These are phyloP conservation scores for Lamellibrachia satsuma DNA, from an alignment of 2,888 invertebrate species.

Conservation along the genomic window DNA sequence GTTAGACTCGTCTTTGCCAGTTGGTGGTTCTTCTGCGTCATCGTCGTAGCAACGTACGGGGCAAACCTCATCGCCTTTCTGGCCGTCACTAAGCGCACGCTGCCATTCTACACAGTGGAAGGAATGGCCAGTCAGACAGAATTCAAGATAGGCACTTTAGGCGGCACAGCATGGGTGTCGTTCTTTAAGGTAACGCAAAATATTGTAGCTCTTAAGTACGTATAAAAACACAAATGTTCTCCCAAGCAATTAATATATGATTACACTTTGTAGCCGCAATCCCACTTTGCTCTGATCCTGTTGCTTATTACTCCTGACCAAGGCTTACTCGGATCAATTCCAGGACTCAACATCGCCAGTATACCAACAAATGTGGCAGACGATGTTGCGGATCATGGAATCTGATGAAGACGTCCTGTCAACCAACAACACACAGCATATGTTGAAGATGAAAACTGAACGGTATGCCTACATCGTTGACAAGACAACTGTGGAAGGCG, in stretches of 20 bases:
- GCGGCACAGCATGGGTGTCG: conserved; percentile 42
- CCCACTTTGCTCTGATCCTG: no score
- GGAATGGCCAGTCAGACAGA: conserved; percentile 44
- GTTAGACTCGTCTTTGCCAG: conserved; percentile 21
- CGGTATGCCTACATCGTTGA: conserved; percentile 8
- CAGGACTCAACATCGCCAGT: not conserved
- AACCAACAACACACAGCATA: not conserved
- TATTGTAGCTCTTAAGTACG: not conserved
- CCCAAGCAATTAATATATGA: no score
- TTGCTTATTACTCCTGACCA: not conserved
- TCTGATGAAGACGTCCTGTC: not conserved
- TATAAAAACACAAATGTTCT: not conserved
- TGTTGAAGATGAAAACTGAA: not conserved
- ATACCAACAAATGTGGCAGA: not conserved
- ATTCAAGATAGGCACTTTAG: conserved; percentile 49
- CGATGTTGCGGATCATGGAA: not conserved
- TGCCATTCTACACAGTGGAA: conserved; percentile 48
- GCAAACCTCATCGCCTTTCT: conserved; percentile 56
- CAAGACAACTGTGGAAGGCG: not conserved
- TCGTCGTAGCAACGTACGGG: conserved; percentile 52
- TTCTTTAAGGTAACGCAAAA: conserved; percentile 44
- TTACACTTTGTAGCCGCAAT: no score
- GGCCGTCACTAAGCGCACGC: conserved; percentile 48
- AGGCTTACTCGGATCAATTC: not conserved
- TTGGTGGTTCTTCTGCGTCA: conserved; percentile 44